These are phyloP conservation scores for Caenorhabditis sp. DNA, from an alignment of 2,888 invertebrate genomes.

Conservation along the genomic window DNA sequence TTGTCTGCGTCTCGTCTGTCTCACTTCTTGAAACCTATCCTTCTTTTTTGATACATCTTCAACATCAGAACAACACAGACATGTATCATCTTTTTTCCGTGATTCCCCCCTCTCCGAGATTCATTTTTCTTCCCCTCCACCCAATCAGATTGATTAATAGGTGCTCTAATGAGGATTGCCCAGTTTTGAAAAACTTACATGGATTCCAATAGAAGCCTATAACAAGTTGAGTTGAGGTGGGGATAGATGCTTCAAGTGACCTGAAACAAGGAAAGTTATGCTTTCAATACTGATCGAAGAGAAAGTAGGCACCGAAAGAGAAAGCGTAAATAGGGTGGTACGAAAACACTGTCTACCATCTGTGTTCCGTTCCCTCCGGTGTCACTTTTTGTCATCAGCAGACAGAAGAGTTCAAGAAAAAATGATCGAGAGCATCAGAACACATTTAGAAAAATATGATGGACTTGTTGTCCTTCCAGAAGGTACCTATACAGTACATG, in stretches of 20 bases:
- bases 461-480: no score
- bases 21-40: conserved; percentile 32
- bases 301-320: neutral
- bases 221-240: conserved; percentile 2
- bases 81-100: conserved; percentile 41
- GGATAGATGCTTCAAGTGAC: neutral
- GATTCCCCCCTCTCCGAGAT: neutral
- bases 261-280: neutral
- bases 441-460: neutral
- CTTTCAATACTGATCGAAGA: neutral
- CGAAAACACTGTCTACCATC: conserved; percentile 21
- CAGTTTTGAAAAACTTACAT: conserved; percentile 9
- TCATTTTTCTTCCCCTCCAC: neutral
- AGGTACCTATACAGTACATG: no score
- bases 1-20: conserved; percentile 25
- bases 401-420: neutral
- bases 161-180: neutral
- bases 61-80: conserved; percentile 40
- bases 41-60: conserved; percentile 39
- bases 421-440: neutral
- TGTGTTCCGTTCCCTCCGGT: conserved; percentile 9
- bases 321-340: neutral
- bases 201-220: conserved; percentile 3
- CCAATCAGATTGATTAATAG: neutral
- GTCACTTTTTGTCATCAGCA: neutral